Conservation (phyloP, 2,888 invertebrate species). For the Drosophila histrio region DNA sequence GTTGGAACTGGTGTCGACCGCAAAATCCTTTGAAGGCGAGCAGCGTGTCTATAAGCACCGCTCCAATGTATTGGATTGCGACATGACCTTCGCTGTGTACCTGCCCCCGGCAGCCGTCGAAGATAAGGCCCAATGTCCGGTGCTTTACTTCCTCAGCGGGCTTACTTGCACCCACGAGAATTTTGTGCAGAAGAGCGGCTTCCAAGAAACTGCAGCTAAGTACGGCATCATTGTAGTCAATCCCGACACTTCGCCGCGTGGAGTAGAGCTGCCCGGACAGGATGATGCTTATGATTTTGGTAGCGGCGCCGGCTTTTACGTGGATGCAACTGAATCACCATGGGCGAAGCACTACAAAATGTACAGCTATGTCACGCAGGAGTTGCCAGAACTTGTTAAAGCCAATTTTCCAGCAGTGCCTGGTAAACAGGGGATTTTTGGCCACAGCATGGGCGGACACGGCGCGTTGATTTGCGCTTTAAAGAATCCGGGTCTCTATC, state of each 20-base stretch:
- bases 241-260: slow-evolving; percentile 98
- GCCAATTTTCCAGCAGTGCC: slow-evolving; percentile 88
- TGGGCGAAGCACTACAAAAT: slow-evolving; percentile 97
- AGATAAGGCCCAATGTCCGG: slow-evolving; percentile 87
- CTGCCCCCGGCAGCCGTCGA: slow-evolving; percentile 89
- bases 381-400: slow-evolving; percentile 90
- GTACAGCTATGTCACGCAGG: slow-evolving; percentile 96
- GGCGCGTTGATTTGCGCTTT: slow-evolving; percentile 96
- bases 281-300: slow-evolving; percentile 98
- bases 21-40: slow-evolving; percentile 79
- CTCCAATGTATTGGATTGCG: slow-evolving; percentile 89
- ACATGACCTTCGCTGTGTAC: slow-evolving; percentile 97
- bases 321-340: slow-evolving; percentile 95
- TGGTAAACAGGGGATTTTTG: slow-evolving; percentile 90
- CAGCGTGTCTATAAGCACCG: slow-evolving; percentile 81
- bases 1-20: slow-evolving; percentile 73
- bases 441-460: slow-evolving; percentile 99
- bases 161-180: slow-evolving; percentile 97
- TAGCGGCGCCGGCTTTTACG: slow-evolving; percentile 96
- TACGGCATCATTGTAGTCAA: slow-evolving; percentile 94
- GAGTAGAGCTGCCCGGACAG: slow-evolving; percentile 94
- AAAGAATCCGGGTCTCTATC: slow-evolving; percentile 94
- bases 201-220: slow-evolving; percentile 94
- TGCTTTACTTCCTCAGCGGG: slow-evolving; percentile 96
- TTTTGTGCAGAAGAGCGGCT: slow-evolving; percentile 97